These are phyloP conservation scores for Phaenicophaeus curvirostris DNA, from an alignment of 2,797 vertebrate genomes.

Conservation along the genomic window DNA sequence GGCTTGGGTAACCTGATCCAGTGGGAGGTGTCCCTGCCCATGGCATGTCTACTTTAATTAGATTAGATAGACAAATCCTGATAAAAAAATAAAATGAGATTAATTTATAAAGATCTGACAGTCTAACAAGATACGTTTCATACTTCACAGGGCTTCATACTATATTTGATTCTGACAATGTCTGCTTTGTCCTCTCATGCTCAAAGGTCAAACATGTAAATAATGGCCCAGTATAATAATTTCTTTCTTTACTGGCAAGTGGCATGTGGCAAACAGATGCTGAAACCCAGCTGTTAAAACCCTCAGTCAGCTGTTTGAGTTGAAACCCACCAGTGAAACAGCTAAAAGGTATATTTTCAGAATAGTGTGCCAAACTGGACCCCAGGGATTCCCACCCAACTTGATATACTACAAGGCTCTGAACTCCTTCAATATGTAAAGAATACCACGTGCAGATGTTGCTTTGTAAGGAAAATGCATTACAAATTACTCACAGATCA, in stretches of 20 bases:
- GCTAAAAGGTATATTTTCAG: conserved; percentile 37
- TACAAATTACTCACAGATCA: background rate
- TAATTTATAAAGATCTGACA: background rate
- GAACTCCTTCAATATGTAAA: background rate
- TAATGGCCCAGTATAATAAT: background rate
- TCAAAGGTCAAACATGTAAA: conserved; percentile 33
- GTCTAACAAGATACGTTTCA: background rate
- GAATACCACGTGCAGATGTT: background rate
- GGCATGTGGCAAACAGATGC: conserved; percentile 3
- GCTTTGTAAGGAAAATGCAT: conserved; percentile 4
- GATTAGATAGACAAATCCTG: background rate
- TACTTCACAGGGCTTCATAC: background rate
- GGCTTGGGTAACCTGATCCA: too few species aligned
- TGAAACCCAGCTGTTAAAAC: conserved; percentile 49
- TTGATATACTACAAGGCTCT: background rate
- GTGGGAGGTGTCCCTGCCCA: too few species aligned
- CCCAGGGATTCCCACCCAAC: background rate
- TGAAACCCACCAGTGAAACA: background rate
- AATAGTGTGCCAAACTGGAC: conserved; percentile 18
- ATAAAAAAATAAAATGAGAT: background rate
- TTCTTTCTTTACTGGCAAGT: conserved; percentile 11
- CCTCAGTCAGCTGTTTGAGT: background rate
- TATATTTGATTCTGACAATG: background rate
- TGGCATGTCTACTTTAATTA: background rate
- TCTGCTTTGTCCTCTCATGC: background rate